phyloP scores from a whole-genome alignment of 1,140 invertebrate species.

The Stegodyphus mimosarum region DNA sequence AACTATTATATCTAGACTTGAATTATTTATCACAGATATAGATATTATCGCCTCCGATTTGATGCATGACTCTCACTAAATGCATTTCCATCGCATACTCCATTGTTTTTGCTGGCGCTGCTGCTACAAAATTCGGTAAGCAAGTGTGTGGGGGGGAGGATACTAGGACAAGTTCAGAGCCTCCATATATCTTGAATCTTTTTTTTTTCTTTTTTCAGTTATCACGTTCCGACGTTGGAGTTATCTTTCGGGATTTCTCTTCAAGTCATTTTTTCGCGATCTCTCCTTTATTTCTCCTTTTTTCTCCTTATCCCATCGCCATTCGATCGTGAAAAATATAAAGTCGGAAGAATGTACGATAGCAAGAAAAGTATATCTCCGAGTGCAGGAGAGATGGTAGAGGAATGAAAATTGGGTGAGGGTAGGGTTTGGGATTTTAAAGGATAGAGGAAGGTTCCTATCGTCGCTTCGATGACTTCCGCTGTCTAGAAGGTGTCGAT shows the following conservation, averaged over 20 bases:
- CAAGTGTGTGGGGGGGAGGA: no score
- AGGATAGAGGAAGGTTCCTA: conserved; percentile 18
- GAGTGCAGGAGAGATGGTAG: no score
- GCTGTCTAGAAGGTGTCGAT: conserved; percentile 30
- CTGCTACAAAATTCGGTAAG: no score
- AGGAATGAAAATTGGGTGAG: conserved; percentile 2
- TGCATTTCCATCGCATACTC: no score
- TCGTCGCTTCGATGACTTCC: conserved; percentile 5
- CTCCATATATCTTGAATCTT: no score
- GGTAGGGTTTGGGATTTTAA: conserved; percentile 21
- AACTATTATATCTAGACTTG: no score
- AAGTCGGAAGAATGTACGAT: conserved; percentile 25
- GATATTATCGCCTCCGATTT: no score
- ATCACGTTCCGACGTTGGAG: background rate
- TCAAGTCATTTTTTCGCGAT: background rate
- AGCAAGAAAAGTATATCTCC: conserved; percentile 1
- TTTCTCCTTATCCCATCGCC: conserved; percentile 15
- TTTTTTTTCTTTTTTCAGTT: no score
- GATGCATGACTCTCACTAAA: no score
- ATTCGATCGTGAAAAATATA: conserved; percentile 37
- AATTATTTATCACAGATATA: no score
- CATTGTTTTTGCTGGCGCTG: no score
- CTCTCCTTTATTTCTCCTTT: conserved; percentile 17
- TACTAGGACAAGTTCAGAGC: no score
- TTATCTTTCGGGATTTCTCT: conserved; percentile 23